Conservation (phyloP, 1,140 invertebrate species). For the Drosophila orosa region DNA sequence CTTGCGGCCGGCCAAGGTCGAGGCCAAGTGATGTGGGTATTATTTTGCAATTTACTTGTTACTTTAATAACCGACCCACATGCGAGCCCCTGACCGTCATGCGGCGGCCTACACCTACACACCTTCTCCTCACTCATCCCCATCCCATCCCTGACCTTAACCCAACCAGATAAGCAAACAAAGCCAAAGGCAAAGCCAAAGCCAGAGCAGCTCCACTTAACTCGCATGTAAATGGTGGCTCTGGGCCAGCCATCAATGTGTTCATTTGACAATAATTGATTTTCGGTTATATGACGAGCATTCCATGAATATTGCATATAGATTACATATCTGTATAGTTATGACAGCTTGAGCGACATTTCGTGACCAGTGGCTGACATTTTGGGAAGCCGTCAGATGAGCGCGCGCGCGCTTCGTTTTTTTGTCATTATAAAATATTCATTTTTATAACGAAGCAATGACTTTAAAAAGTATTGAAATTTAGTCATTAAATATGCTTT, state of each 20-base stretch:
- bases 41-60: conserved; percentile 64
- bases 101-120: conserved; percentile 8
- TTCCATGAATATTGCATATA: conserved; percentile 40
- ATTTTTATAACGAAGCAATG: conserved; percentile 6
- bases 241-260: conserved; percentile 36
- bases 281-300: conserved; percentile 35
- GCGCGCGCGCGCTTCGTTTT: background rate
- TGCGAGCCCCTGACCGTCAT: conserved; percentile 35
- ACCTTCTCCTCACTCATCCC: conserved; percentile 12
- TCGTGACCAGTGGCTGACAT: conserved; percentile 40
- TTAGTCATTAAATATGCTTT: background rate
- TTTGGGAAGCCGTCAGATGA: background rate
- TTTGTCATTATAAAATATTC: conserved; percentile 24
- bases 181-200: conserved; percentile 5
- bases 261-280: conserved; percentile 56
- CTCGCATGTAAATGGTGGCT: conserved; percentile 46
- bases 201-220: conserved; percentile 8
- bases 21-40: conserved; percentile 34
- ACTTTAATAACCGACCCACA: conserved; percentile 56
- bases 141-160: conserved; percentile 37
- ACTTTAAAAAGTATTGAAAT: conserved; percentile 5
- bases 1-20: conserved; percentile 38
- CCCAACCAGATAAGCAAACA: conserved; percentile 26
- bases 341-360: conserved; percentile 37
- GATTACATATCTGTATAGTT: conserved; percentile 26